These are phyloP conservation scores for Otolemur crassicaudatus DNA, from an alignment of 2,797 vertebrate genomes.

Conservation along the genomic window DNA sequence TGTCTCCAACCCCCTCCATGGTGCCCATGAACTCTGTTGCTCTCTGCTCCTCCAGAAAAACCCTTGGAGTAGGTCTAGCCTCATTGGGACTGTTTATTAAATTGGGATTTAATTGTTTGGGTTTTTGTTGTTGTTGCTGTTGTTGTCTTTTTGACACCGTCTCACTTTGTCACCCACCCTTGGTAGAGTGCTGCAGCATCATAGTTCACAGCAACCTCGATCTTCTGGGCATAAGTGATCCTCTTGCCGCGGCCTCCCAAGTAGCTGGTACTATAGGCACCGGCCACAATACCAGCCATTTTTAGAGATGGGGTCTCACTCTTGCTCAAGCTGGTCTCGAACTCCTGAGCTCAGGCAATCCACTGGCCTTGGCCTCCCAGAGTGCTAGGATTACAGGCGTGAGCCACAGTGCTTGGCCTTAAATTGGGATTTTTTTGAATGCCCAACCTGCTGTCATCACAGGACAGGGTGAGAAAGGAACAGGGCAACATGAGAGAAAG, in stretches of 20 bases:
- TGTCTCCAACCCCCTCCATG: fast-evolving
- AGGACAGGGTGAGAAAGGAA: not conserved
- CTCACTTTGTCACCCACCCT: too few species aligned
- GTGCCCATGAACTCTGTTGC: not conserved
- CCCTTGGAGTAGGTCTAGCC: not conserved
- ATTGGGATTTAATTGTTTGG: too few species aligned
- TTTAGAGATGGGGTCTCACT: too few species aligned
- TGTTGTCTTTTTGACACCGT: too few species aligned
- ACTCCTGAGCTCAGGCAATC: too few species aligned
- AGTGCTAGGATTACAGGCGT: too few species aligned
- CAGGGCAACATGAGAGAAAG: not conserved
- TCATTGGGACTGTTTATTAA: not conserved
- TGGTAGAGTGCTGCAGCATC: too few species aligned
- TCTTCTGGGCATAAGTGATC: not conserved
- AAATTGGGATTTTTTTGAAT: not conserved
- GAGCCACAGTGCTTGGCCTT: not conserved
- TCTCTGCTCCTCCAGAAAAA: not conserved
- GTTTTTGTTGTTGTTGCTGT: too few species aligned
- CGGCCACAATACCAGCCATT: too few species aligned
- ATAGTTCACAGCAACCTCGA: not conserved
- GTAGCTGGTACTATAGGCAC: not conserved
- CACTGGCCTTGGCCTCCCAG: too few species aligned
- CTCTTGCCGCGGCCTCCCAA: not conserved
- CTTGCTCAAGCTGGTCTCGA: too few species aligned
- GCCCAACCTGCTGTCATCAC: not conserved